Percentiles rank a stretch among this genome's conserved stretches.
Conservation (phyloP, 2,888 invertebrate species). For the Euphydryas editha region DNA sequence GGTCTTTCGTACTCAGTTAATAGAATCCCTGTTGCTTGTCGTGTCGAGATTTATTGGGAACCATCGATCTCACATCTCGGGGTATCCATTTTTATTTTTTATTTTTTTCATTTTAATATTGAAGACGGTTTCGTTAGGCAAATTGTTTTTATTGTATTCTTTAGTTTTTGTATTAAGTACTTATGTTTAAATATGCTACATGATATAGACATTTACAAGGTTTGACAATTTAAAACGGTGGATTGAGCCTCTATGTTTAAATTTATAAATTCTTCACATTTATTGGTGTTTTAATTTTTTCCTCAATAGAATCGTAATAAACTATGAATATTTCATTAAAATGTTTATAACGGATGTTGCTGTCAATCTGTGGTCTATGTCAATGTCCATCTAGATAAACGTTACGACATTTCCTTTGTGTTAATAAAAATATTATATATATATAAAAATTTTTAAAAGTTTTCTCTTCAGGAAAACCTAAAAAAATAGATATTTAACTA, state of each 20-base stretch:
- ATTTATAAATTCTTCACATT: neutral
- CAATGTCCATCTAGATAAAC: neutral
- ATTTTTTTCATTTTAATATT: neutral
- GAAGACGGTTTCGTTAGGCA: neutral
- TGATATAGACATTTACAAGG: too few relatives aligned
- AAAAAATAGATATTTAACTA: too few relatives aligned
- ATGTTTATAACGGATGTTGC: neutral
- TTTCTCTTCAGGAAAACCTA: too few relatives aligned
- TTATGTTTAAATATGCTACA: too few relatives aligned
- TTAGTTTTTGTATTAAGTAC: too few relatives aligned
- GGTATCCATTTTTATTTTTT: constrained; percentile 11
- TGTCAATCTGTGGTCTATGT: neutral
- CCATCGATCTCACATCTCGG: constrained; percentile 25
- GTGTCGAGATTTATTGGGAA: constrained; percentile 36
- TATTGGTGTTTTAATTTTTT: neutral
- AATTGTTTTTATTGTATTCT: neutral
- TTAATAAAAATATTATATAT: neutral
- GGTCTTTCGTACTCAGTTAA: constrained; percentile 38
- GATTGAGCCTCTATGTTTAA: neutral
- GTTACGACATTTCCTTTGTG: neutral
- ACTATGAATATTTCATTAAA: neutral
- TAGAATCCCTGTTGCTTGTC: constrained; percentile 42
- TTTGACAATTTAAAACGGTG: neutral
- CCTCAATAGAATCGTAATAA: neutral
- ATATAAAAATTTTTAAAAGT: too few relatives aligned